Evolutionary conservation across 2,797 vertebrate species (phyloP), one percentile per base, ranked within the genome.

Genomic region (Peromyscus eremicus): DNA sequence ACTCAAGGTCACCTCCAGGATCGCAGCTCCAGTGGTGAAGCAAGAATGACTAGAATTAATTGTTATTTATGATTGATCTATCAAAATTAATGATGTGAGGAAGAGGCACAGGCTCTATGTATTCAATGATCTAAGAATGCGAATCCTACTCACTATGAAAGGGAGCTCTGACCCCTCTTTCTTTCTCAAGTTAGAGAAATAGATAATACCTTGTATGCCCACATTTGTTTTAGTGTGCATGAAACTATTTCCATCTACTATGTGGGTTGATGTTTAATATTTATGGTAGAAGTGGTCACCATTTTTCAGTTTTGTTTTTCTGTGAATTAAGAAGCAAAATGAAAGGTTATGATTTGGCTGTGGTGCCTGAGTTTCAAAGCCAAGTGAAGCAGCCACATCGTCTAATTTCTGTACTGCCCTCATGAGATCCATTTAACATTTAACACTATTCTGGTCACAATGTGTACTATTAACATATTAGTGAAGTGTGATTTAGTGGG

Each of bases 401-500:
- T 93, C 46, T 94, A 2, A 89, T 43, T 82, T 81, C 52, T 57
- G 19, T 49, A 46, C 49, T 64, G n/a, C 16, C 16, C 55, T 94
- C 66, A 4, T 55, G 73, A 83, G 94, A 80, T 32, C 40, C 52
- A 25, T 49, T 9, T 81, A 95, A 90, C 80, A 92, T 92, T 91
- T 94, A 92, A 27, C 70, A 87, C 79, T 43, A 11, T 77, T 73
- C 75, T 46, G 92, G 90, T 94, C 91, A 76, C 81, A 94, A 62
- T 75, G 70, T 95, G 71, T 95, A 10, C 82, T 92, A 25, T 94
- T 95, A 95, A 93, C 96, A 71, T 92, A 85, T 73, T 84, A 93
- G 83, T 77, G 89, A 96, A 89, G 80, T 94, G 96, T 92, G 71
- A 93, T 68, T 91, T 71, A 79, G 83, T 88, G 87, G 93, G 94